phyloP scores from a whole-genome alignment of 2,113 vertebrate genomes.

The Dryoscopus gambensis region DNA sequence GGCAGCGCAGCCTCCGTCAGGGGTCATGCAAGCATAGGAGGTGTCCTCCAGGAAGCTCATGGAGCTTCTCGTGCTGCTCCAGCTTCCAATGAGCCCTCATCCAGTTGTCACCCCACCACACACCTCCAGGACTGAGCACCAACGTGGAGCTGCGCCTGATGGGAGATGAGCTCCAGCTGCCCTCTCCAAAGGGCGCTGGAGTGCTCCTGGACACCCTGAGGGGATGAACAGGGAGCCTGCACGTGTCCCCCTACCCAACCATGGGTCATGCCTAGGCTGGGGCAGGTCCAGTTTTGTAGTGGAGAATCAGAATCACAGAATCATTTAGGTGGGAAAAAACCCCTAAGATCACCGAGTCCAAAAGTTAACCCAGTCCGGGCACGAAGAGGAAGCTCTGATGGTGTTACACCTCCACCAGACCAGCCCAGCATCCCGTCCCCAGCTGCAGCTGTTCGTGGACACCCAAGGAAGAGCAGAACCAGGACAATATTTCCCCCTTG shows the following conservation, averaged over 20 bases:
- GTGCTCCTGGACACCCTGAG: background rate
- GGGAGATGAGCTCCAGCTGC: background rate
- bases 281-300: background rate
- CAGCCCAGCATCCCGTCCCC: background rate
- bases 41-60: background rate
- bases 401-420: background rate
- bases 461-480: background rate
- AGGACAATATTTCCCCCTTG: background rate
- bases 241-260: accelerated
- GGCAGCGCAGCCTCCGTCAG: background rate
- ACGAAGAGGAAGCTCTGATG: background rate
- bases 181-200: background rate
- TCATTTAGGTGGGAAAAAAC: background rate
- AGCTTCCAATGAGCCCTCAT: background rate
- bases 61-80: background rate
- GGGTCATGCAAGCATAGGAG: accelerated
- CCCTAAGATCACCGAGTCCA: background rate
- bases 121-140: background rate
- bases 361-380: background rate
- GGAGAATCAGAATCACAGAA: background rate
- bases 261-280: background rate
- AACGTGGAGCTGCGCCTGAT: background rate
- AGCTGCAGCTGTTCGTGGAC: background rate
- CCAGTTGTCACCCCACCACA: background rate
- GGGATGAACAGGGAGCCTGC: background rate